A percentile compares a stretch with the other conserved stretches of the same genome.
Evolutionary conservation across 2,888 invertebrate genomes (phyloP).

Genomic region (Perizoma flavofasciatum): DNA sequence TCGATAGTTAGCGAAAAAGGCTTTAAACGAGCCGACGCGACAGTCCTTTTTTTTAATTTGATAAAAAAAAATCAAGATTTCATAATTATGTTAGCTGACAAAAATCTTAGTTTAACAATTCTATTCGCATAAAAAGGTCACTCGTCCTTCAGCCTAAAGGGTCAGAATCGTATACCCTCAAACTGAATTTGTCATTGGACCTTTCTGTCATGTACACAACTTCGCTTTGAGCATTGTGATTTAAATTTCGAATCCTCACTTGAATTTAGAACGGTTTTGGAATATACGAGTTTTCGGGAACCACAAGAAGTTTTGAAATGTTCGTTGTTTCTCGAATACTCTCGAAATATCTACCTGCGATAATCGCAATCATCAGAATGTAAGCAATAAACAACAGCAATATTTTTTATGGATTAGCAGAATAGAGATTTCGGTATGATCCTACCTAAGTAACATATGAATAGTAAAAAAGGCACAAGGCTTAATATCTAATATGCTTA

Average conservation of each 20-base stretch:
- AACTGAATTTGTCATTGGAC: slow-evolving; percentile 35
- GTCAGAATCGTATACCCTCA: slow-evolving; percentile 23
- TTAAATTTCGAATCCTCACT: slow-evolving; percentile 59
- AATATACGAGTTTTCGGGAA: slow-evolving; percentile 33
- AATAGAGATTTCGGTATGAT: too few relatives aligned
- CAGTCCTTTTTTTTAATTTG: too few relatives aligned
- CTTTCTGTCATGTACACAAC: slow-evolving; percentile 39
- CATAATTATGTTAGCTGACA: not conserved
- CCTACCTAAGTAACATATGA: too few relatives aligned
- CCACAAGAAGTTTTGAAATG: slow-evolving; percentile 20
- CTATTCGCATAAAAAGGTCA: slow-evolving; percentile 6
- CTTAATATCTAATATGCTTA: too few relatives aligned
- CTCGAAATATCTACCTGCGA: not conserved
- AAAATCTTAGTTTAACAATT: slow-evolving; percentile 1
- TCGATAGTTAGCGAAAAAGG: too few relatives aligned
- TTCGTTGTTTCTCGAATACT: not conserved
- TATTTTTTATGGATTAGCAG: too few relatives aligned
- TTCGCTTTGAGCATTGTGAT: slow-evolving; percentile 58
- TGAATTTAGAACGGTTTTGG: slow-evolving; percentile 56
- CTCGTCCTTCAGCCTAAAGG: slow-evolving; percentile 9
- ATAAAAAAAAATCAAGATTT: not conserved
- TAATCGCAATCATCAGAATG: too few relatives aligned
- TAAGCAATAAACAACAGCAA: too few relatives aligned
- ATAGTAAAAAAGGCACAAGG: too few relatives aligned
- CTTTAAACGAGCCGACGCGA: too few relatives aligned